Evolutionary conservation across 2,888 invertebrate genomes (phyloP).

Genomic region (Dryococelus australis): DNA sequence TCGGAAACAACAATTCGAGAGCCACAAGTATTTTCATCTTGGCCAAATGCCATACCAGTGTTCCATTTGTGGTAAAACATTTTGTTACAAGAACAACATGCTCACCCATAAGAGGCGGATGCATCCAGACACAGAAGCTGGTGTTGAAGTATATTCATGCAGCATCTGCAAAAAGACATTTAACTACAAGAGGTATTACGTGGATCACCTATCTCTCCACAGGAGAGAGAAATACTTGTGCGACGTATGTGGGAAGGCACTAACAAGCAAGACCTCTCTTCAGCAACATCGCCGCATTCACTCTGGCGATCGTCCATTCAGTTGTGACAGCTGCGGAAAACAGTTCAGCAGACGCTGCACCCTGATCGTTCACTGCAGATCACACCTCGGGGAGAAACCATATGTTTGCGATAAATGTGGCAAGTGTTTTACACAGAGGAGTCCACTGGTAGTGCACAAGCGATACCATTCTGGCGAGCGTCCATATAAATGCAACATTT

Average conservation of each 20-base stretch:
- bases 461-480: conserved; percentile 59
- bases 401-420: conserved; percentile 61
- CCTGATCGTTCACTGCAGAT: conserved; percentile 48
- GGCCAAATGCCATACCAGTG: conserved; percentile 49
- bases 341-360: conserved; percentile 31
- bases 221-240: conserved; percentile 29
- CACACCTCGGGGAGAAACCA: conserved; percentile 62
- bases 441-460: conserved; percentile 62
- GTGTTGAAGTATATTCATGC: conserved; percentile 24
- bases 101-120: conserved; percentile 27
- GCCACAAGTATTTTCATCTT: conserved; percentile 47
- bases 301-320: conserved; percentile 37
- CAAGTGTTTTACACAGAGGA: conserved; percentile 62
- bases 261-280: conserved; percentile 29
- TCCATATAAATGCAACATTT: conserved; percentile 37
- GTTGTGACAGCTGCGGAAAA: conserved; percentile 50
- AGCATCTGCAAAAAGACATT: conserved; percentile 52
- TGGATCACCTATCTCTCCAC: conserved; percentile 64
- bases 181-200: conserved; percentile 53
- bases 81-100: conserved; percentile 51
- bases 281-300: conserved; percentile 36
- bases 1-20: conserved; percentile 48
- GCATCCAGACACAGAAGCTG: conserved; percentile 28
- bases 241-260: conserved; percentile 33
- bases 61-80: conserved; percentile 53